Percentiles rank a stretch among this genome's conserved stretches.
Evolutionary conservation across 2,797 vertebrate species (phyloP).

Genomic region (Serranus cabrilla): DNA sequence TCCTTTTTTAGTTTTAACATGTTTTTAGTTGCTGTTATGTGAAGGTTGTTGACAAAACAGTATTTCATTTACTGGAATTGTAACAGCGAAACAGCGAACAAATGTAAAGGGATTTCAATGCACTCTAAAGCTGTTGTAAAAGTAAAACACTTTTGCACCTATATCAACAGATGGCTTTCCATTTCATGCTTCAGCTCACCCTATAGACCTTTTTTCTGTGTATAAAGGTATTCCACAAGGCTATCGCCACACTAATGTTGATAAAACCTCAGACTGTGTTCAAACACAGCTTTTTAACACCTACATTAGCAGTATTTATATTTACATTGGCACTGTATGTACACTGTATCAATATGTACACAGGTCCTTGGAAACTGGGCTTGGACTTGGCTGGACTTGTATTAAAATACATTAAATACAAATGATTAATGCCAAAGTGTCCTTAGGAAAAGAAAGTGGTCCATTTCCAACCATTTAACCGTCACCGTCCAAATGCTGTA

Average conservation of each 20-base stretch:
- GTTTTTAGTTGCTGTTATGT: constrained; percentile 24
- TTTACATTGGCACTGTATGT: background rate
- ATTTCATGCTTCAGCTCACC: constrained; percentile 1
- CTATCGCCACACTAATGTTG: background rate
- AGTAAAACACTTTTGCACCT: background rate
- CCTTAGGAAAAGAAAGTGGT: too few species aligned
- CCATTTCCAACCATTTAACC: too few species aligned
- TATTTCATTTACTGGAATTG: constrained; percentile 2
- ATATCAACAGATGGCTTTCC: background rate
- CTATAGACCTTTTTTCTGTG: background rate
- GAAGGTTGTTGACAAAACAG: constrained; percentile 14
- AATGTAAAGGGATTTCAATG: background rate
- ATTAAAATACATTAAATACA: background rate
- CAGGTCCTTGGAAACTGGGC: background rate
- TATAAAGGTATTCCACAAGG: background rate
- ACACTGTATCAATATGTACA: background rate
- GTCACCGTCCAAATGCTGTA: too few species aligned
- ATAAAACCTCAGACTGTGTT: background rate
- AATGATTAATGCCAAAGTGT: background rate
- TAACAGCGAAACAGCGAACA: background rate
- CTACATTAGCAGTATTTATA: background rate
- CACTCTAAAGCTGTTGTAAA: constrained; percentile 3
- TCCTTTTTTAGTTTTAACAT: background rate
- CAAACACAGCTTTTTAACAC: background rate
- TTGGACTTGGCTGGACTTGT: background rate